Evolutionary conservation across 2,113 vertebrate genomes (phyloP), one percentile per base, ranked within the genome.

Genomic region (Mellivora capensis): DNA sequence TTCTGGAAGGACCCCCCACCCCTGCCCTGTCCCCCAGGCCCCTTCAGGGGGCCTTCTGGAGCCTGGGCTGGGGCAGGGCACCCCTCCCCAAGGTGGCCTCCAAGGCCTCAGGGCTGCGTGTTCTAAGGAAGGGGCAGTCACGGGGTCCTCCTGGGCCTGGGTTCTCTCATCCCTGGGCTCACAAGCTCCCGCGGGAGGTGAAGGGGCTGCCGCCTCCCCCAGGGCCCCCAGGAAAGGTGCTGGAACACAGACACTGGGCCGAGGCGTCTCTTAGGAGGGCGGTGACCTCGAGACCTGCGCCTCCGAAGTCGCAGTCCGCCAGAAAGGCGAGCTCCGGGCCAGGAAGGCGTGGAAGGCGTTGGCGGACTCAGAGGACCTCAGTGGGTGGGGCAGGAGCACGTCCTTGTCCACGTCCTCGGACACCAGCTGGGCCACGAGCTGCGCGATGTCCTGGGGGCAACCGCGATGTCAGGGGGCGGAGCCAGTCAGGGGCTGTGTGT

Each of bases 401-500:
- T 98, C 98, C 90, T 13, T 94, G 47, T 89, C 96, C 95, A 96
- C 79, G 11, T 72, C 91, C 14, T 96, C 34, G 0, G 97, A 93
- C 82, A 89, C 91, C 93, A 98, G 47, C 49, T 79, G 54, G 0
- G 72, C 74, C 86, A 95, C 89, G 1, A 39, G 34, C 89, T 44
- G 59, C 11, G 2, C 0, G 47, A 94, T 15, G 57, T 91, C 96
- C 97, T 98, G 85, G 2, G 5, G 59, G 47, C 1, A 6, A n/a
- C 5, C 0, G 5, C 13, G 1, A 57, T 17, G 14, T 77, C 76
- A 74, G 52, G 15, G 17, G 12, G 12, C 17, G 2, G 15, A 15
- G 18, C 1, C 4, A 42, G 57, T 72, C 74, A 27, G 3, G 39
- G 54, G 37, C n/a, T 2, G 21, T 4, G 10, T 15, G 27, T 29